Base-by-base conservation (phyloP, 2,888 invertebrate species). In the Luperina testacea region DNA sequence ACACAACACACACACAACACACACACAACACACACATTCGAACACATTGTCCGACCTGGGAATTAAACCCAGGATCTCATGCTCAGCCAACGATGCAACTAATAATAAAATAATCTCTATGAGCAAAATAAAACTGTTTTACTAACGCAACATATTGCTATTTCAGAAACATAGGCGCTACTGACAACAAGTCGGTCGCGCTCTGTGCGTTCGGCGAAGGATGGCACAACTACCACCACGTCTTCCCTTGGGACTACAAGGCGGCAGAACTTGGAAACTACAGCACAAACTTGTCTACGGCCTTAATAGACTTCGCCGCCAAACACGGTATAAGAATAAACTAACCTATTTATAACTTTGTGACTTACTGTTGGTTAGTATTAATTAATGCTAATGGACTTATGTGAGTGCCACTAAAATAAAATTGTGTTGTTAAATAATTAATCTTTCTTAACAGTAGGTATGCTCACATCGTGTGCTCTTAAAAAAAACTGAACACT, bases 221-320 rank as follows among this genome's bases (percentile, higher is more conserved):
- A 20, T 98, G 98, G 98, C 98, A 99, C 94, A 99, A 99, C 95
- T 99, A 98, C 93, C 99, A 99, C 90, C 99, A 99, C 94, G 98
- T 98, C 38, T 99, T 99, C 95, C 98, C 99, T 0, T 98, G 98
- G 98, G 98, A 98, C 91, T 98, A 98, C 97, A 98, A 98, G 88
- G 98, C 98, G 88, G 98, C 98, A 42, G 98, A 98, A 91, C 96
- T 98, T 48, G 98, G 98, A 72, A 96, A 97, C 90, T 98, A 98
- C 92, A 95, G 96, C n/a, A 96, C 97, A 20, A 98, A 98, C 91
- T 90, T 96, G 2, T 97, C 98, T 0, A 98, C 98, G 0, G 97
- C 96, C 0, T 95, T 98, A 80, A 97, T 98, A 85, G 97, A 98
- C 87, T 92, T 97, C 59, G 98, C 98, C 91, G 98, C 98, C 11